A percentile compares a stretch with the other conserved stretches of the same genome.
These are phyloP conservation scores for Geophilus truncorum DNA, from an alignment of 2,888 invertebrate genomes.

Conservation along the genomic window DNA sequence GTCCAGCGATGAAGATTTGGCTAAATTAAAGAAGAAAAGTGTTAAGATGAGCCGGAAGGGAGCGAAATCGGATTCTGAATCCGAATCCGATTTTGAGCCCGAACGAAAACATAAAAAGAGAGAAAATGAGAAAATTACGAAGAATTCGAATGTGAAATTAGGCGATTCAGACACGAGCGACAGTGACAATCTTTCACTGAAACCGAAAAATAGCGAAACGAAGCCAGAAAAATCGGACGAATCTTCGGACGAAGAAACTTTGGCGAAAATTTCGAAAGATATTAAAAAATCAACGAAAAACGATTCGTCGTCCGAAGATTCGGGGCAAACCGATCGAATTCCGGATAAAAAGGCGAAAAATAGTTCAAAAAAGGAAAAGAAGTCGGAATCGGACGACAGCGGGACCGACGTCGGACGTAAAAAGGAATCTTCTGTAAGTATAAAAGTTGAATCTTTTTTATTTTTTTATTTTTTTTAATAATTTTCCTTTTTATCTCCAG, in stretches of 20 bases:
- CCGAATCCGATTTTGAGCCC: too few relatives aligned
- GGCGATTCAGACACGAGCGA: neutral
- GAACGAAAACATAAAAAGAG: too few relatives aligned
- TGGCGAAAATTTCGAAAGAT: neutral
- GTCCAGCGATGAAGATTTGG: too few relatives aligned
- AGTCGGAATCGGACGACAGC: neutral
- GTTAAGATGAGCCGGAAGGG: too few relatives aligned
- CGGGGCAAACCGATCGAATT: too few relatives aligned
- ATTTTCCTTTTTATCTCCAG: too few relatives aligned
- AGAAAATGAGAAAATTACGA: too few relatives aligned
- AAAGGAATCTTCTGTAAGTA: neutral
- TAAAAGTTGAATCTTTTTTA: neutral
- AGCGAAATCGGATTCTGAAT: too few relatives aligned
- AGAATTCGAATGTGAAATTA: neutral
- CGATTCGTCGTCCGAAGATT: neutral
- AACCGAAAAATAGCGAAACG: neutral
- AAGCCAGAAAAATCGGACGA: neutral
- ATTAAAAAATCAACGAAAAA: neutral
- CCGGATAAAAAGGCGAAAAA: too few relatives aligned
- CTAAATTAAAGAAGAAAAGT: too few relatives aligned
- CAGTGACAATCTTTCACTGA: neutral
- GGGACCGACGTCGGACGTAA: neutral
- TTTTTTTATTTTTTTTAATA: too few relatives aligned
- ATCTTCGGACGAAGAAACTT: neutral
- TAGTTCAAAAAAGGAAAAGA: neutral